Evolutionary conservation across 2,113 vertebrate genomes (phyloP).

Genomic region (Amblyornis subalaris): DNA sequence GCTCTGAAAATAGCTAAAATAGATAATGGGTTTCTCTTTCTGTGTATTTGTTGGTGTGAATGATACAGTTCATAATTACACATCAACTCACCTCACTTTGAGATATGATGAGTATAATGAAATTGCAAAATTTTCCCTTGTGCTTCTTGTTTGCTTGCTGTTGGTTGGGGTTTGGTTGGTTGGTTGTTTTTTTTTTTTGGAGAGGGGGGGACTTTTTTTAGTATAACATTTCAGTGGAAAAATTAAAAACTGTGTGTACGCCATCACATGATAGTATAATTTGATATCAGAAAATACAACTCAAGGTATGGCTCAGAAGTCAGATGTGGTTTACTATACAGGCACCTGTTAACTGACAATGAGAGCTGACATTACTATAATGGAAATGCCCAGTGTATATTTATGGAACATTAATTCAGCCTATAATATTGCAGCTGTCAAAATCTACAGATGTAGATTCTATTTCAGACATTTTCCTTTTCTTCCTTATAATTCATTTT

Average conservation of each 20-base stretch:
- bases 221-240: background rate
- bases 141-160: fast-evolving
- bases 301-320: background rate
- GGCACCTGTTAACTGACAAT: constrained; percentile 2
- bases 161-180: background rate
- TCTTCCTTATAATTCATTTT: background rate
- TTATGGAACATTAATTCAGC: constrained; percentile 58
- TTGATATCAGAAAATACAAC: background rate
- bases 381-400: constrained; percentile 27
- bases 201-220: background rate
- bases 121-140: background rate
- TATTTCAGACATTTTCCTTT: background rate
- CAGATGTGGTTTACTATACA: background rate
- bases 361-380: constrained; percentile 32
- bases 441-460: background rate
- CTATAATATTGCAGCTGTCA: constrained; percentile 29
- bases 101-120: background rate
- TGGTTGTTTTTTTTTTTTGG: background rate
- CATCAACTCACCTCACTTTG: background rate
- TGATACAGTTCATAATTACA: background rate
- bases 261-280: background rate
- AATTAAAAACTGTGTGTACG: background rate
- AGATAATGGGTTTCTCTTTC: background rate
- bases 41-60: background rate
- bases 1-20: background rate